Evolutionary conservation across 2,113 vertebrate species (phyloP), one percentile per base, ranked within the genome.

Genomic region (Arvicanthis niloticus): DNA sequence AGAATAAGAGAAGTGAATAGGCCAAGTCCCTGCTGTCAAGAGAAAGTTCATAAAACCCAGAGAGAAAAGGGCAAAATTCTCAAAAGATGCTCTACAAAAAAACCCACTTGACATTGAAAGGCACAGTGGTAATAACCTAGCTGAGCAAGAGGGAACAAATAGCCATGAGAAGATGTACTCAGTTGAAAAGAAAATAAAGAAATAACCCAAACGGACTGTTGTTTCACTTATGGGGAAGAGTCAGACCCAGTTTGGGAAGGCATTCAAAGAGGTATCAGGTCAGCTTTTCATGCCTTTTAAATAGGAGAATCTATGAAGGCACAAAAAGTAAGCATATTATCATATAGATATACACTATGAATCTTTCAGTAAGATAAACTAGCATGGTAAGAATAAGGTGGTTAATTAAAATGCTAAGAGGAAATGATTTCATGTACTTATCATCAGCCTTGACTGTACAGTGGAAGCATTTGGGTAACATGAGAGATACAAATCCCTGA

Each of bases 1-100:
- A 96, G 68, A 80, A 95, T 31, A 40, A 94, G 70, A 87, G 70
- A 97, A 91, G 72, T 58, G 91, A 96, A 96, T 88, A 62, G 89
- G 89, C 94, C 76, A 24, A 96, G 78, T 62, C 60, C 9, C 2
- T 78, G 56, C 78, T 88, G n/a, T 88, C 75, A 92, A 92, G n/a
- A n/a, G 78, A 93, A 1, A 77, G 62, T 81, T 89, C 51, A 97
- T 77, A 97, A 85, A 96, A 88, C 31, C 73, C 42, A 56, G 21
- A 75, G 58, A 82, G 31, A 93, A 10, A 89, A 93, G 62, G 58
- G 40, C 37, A 70, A 75, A 76, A 29, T 60, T 85, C 87, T 96
- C 87, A 81, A 97, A 62, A 92, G 51, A 92, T 42, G 26, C 73
- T 60, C 31, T 73, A 21, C 40, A 87, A 85, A 97, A 91, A 95